Evolutionary conservation across 2,113 vertebrate genomes (phyloP), one percentile per base, ranked within the genome.

Genomic region (Hymenochirus boettgeri): DNA sequence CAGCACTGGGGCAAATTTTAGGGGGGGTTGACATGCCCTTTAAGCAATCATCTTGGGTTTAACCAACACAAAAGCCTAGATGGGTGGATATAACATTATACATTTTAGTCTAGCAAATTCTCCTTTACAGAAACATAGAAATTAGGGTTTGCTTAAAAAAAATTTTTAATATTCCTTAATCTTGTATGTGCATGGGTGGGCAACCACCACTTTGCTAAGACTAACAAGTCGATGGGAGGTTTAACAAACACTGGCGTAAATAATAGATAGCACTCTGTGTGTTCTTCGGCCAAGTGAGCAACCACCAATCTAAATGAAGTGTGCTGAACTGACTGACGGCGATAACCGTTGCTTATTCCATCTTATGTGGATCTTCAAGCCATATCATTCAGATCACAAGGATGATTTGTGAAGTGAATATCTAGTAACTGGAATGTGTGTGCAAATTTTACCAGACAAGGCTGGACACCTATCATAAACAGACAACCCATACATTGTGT

Each of bases 401-500:
- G 15, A 60, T 42, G 39, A 15, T n/a, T 29, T 53, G 35, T 31
- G 23, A 13, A 65, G 21, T 5, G 50, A 59, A 12, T 46, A 11
- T 7, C 58, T 24, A 4, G 51, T 54, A 22, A 9, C 46, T 22
- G 46, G 21, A 48, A 48, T 48, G 46, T 21, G 46, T 48, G 7
- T 48, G 46, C 18, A 48, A 9, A 48, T 23, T 7, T 21, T 22
- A 21, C 19, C 46, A 48, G 13, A 21, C 18, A 48, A 21, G 22
- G 9, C 8, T 21, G 18, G 18, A 48, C 10, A 22, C 19, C 24
- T 29, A 15, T 19, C 9, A 1, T 10, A 33, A 56, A 25, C 29
- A 29, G 29, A 56, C 18, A 56, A 56, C 18, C 18, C 53, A 18
- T 56, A 33, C 19, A 29, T 56, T 56, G 53, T 56, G 13, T 29